Conservation (phyloP, 2,113 vertebrate genomes). For the Mola mola region DNA sequence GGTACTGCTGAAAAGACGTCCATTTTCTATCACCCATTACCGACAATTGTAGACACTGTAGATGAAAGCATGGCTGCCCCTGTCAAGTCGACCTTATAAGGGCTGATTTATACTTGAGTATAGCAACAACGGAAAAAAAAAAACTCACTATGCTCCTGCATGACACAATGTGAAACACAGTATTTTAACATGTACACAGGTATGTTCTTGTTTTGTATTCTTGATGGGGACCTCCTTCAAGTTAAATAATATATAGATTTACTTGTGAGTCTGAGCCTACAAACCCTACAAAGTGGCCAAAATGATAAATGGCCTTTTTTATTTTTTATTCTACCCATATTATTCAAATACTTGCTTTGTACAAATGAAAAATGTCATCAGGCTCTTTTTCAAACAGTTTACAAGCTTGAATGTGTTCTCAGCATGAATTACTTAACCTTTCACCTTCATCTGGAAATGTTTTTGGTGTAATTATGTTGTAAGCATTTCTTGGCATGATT, state of each 20-base stretch:
- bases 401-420: constrained; percentile 19
- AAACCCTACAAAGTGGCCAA: constrained; percentile 15
- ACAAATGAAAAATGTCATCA: constrained; percentile 14
- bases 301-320: constrained; percentile 4
- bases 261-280: constrained; percentile 52
- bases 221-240: constrained; percentile 40
- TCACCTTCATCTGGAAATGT: constrained; percentile 13
- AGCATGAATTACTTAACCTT: constrained; percentile 20
- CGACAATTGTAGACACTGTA: constrained; percentile 42
- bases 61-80: constrained; percentile 55
- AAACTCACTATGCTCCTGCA: constrained; percentile 56
- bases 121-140: constrained; percentile 30
- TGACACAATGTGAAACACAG: constrained; percentile 61
- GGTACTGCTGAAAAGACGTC: constrained; percentile 57
- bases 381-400: constrained; percentile 12
- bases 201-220: constrained; percentile 42
- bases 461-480: no score
- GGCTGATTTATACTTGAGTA: constrained; percentile 45
- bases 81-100: constrained; percentile 36
- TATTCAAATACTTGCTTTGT: constrained; percentile 22
- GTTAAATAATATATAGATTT: constrained; percentile 26
- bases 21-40: constrained; percentile 53
- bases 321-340: constrained; percentile 3
- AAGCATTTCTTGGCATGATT: constrained; percentile 48
- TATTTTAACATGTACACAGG: constrained; percentile 51